Percentiles rank a stretch among this genome's conserved stretches.
These are phyloP conservation scores for Drosophila meridiana DNA, from an alignment of 2,888 invertebrate genomes.

Conservation along the genomic window DNA sequence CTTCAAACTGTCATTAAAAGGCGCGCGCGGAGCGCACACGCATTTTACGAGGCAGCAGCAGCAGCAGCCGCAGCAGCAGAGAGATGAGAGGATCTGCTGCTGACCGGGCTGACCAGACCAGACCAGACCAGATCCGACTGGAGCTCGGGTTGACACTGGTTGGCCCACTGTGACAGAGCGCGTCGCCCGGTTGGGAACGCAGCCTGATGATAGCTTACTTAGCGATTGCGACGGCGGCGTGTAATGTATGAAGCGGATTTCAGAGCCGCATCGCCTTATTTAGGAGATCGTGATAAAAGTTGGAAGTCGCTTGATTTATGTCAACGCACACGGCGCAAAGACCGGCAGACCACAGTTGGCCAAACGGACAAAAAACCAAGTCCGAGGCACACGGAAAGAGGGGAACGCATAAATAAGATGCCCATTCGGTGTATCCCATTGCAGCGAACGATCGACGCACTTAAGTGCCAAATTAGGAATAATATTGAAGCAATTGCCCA, in stretches of 20 bases:
- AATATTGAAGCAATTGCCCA: conserved; percentile 76
- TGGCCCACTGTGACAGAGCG: conserved; percentile 71
- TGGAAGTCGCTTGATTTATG: conserved; percentile 85
- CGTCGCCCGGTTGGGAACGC: conserved; percentile 30
- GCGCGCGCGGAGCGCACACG: conserved; percentile 74
- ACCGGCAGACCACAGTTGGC: conserved; percentile 43
- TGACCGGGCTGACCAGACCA: conserved; percentile 32
- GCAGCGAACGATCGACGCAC: conserved; percentile 27
- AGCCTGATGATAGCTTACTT: conserved; percentile 84
- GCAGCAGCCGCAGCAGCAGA: conserved; percentile 6
- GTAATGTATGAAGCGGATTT: conserved; percentile 80
- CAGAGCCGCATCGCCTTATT: conserved; percentile 82
- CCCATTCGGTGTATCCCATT: conserved; percentile 33
- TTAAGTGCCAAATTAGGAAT: conserved; percentile 82
- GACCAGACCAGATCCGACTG: conserved; percentile 27
- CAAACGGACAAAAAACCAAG: conserved; percentile 17
- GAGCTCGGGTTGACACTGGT: conserved; percentile 57
- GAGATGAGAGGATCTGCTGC: conserved; percentile 23
- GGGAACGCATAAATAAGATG: conserved; percentile 30
- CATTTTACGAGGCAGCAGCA: conserved; percentile 77
- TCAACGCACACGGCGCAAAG: conserved; percentile 73
- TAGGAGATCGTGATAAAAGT: conserved; percentile 85
- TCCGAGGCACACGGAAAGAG: background rate
- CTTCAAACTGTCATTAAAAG: conserved; percentile 81
- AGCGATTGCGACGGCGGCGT: conserved; percentile 69